phyloP scores from a whole-genome alignment of 2,888 invertebrate species.

The Clepsis dumicolana region DNA sequence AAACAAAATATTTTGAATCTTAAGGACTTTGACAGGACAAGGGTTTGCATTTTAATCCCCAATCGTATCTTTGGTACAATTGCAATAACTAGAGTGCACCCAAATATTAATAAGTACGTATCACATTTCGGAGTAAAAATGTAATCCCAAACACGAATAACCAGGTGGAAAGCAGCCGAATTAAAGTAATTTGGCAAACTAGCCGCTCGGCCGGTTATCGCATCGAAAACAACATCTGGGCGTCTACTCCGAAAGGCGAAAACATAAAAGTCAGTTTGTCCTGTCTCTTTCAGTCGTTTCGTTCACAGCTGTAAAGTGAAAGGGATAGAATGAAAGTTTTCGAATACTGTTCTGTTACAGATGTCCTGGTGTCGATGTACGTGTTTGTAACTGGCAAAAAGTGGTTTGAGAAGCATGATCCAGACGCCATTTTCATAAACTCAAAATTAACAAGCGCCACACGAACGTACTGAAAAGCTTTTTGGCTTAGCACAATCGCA shows the following conservation, averaged over 20 bases:
- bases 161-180: conserved; percentile 38
- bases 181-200: conserved; percentile 42
- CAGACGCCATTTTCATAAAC: conserved; percentile 62
- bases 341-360: not conserved
- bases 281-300: conserved; percentile 13
- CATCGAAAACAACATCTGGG: conserved; percentile 57
- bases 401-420: conserved; percentile 54
- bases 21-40: not conserved
- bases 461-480: not conserved
- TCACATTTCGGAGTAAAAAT: conserved; percentile 21
- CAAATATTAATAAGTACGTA: conserved; percentile 12
- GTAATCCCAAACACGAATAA: conserved; percentile 31
- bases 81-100: conserved; percentile 1
- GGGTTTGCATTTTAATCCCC: not conserved
- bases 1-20: not conserved
- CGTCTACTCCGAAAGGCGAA: conserved; percentile 35
- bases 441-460: conserved; percentile 1
- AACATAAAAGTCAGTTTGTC: not conserved
- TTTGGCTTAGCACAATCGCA: not conserved
- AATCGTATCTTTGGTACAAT: not conserved
- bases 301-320: not conserved
- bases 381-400: conserved; percentile 62
- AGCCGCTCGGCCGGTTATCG: conserved; percentile 52
- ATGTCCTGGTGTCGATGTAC: conserved; percentile 12
- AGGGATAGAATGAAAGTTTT: not conserved